Percentiles rank a stretch among this genome's conserved stretches.
Conservation (phyloP, 2,888 invertebrate species). For the Agrenia bidenticulata region DNA sequence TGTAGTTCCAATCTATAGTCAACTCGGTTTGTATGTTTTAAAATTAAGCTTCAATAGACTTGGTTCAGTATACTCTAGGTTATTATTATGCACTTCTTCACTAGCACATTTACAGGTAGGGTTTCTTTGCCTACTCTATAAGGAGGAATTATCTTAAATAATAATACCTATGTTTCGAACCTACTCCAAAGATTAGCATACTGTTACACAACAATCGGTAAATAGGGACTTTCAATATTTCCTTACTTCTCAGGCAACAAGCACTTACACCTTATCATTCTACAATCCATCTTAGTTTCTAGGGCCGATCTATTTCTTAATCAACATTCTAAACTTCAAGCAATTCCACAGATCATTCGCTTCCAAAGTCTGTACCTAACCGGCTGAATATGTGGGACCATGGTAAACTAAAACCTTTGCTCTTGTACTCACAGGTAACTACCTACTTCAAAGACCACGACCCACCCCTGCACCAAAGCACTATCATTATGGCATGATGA, state of each 20-base stretch:
- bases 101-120: slow-evolving; percentile 35
- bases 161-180: slow-evolving; percentile 4
- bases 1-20: not conserved
- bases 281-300: too few relatives aligned
- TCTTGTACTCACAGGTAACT: slow-evolving; percentile 9
- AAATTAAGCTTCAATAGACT: too few relatives aligned
- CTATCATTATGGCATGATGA: too few relatives aligned
- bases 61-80: too few relatives aligned
- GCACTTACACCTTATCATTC: too few relatives aligned
- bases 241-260: not conserved
- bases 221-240: not conserved
- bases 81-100: slow-evolving; percentile 12
- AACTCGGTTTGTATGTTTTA: too few relatives aligned
- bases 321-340: too few relatives aligned
- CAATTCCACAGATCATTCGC: too few relatives aligned
- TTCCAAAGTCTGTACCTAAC: too few relatives aligned
- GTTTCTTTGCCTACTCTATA: slow-evolving; percentile 10
- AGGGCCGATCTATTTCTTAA: too few relatives aligned
- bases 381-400: too few relatives aligned
- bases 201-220: slow-evolving; percentile 2
- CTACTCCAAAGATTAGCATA: not conserved
- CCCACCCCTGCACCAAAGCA: not conserved
- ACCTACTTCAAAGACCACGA: not conserved
- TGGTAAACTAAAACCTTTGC: too few relatives aligned
- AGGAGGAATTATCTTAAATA: not conserved